phyloP scores from a whole-genome alignment of 1,140 invertebrate species.

The Lordiphosa clarofinis region DNA sequence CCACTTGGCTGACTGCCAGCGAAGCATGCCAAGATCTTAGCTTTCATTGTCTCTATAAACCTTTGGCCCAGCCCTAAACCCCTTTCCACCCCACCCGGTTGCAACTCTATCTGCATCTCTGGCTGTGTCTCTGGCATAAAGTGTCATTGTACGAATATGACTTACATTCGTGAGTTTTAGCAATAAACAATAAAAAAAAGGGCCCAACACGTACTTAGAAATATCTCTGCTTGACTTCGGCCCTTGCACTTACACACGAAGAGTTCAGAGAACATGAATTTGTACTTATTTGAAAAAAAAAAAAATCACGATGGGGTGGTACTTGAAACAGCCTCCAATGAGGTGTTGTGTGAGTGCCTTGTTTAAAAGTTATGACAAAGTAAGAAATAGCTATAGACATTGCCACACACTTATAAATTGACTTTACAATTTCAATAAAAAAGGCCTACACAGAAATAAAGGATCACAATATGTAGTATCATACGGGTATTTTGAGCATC shows the following conservation, averaged over 20 bases:
- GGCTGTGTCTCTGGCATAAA: constrained; percentile 31
- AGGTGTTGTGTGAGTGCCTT: too few relatives aligned
- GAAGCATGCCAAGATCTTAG: constrained; percentile 45
- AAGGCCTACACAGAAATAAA: too few relatives aligned
- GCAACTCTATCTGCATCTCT: constrained; percentile 10
- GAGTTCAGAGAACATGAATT: not conserved
- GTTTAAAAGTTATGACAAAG: too few relatives aligned
- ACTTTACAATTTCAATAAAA: too few relatives aligned
- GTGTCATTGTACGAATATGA: constrained; percentile 69
- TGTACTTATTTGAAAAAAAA: constrained; percentile 3
- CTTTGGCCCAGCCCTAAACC: constrained; percentile 3
- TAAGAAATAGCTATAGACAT: too few relatives aligned
- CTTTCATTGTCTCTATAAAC: constrained; percentile 8
- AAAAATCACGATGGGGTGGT: too few relatives aligned
- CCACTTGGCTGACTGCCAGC: constrained; percentile 52
- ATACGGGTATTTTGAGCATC: too few relatives aligned
- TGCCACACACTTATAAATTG: too few relatives aligned
- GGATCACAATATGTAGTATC: too few relatives aligned
- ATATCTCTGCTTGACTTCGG: constrained; percentile 13
- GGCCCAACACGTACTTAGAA: constrained; percentile 1
- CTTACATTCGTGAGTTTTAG: constrained; percentile 50
- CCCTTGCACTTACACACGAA: not conserved
- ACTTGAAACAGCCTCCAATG: too few relatives aligned
- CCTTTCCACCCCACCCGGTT: not conserved
- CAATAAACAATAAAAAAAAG: constrained; percentile 30